phyloP scores from a whole-genome alignment of 2,888 invertebrate species.

The Lypha dubia region DNA sequence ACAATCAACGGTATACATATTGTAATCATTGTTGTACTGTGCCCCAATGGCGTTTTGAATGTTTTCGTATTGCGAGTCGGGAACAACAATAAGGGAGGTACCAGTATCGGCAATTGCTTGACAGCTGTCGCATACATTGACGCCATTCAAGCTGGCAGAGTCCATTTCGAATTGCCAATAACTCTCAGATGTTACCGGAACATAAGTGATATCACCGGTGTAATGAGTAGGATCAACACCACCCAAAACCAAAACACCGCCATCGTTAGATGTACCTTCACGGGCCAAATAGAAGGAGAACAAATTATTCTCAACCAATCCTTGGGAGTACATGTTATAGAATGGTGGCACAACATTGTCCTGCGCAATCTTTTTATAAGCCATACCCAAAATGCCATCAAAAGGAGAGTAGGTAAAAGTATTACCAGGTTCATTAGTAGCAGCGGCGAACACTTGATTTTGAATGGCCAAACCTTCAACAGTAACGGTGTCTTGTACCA shows the following conservation, averaged over 20 bases:
- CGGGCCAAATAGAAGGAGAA: conserved; percentile 96
- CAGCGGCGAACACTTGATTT: conserved; percentile 96
- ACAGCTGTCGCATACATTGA: conserved; percentile 88
- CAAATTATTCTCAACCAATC: conserved; percentile 87
- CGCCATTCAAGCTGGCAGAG: conserved; percentile 84
- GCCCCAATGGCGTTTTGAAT: conserved; percentile 92
- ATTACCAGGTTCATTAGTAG: conserved; percentile 94
- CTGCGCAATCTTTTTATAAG: conserved; percentile 92
- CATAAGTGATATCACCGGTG: conserved; percentile 86
- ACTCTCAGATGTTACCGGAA: conserved; percentile 90
- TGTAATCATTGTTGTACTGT: conserved; percentile 81
- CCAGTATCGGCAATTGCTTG: conserved; percentile 97
- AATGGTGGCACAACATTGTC: conserved; percentile 95
- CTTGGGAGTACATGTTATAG: conserved; percentile 94
- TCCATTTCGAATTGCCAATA: conserved; percentile 99
- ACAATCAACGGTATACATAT: conserved; percentile 87
- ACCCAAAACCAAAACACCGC: conserved; percentile 95
- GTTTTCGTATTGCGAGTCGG: conserved; percentile 87
- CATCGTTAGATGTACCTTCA: conserved; percentile 87
- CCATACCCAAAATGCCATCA: conserved; percentile 98
- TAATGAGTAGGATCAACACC: conserved; percentile 96
- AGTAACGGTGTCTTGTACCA: conserved; percentile 93
- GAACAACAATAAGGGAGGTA: conserved; percentile 97
- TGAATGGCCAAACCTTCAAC: conserved; percentile 87
- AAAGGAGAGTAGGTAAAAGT: conserved; percentile 98